Conservation (phyloP, 2,113 vertebrate genomes). For the Thamnophis sirtalis region DNA sequence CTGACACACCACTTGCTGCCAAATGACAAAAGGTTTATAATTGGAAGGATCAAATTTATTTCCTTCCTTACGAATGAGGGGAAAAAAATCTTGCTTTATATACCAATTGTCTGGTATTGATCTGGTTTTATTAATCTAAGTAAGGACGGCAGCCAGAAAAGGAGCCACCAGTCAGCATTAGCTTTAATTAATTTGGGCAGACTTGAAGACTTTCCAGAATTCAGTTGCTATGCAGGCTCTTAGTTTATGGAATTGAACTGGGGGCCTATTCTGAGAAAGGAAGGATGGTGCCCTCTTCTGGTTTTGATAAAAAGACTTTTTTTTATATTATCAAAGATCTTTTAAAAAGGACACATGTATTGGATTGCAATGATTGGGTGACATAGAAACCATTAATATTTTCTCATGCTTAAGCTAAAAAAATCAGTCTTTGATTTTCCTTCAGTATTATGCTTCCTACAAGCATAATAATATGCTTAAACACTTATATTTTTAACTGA, state of each 20-base stretch:
- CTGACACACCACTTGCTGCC: not conserved
- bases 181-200: not conserved
- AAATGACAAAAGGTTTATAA: not conserved
- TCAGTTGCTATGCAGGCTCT: not conserved
- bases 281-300: not conserved
- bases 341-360: not conserved
- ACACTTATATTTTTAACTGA: not conserved
- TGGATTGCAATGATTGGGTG: not conserved
- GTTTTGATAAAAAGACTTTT: not conserved
- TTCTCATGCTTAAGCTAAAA: not conserved
- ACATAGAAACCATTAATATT: not conserved
- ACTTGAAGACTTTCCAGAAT: not conserved
- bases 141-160: not conserved
- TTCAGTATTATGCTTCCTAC: not conserved
- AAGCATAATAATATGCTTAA: not conserved
- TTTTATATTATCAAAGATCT: not conserved
- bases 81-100: not conserved
- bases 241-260: not conserved
- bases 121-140: not conserved
- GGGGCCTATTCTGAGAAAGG: not conserved
- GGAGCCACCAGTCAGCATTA: not conserved
- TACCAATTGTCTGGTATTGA: not conserved
- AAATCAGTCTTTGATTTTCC: not conserved
- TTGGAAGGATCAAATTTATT: not conserved
- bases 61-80: not conserved